A percentile compares a stretch with the other conserved stretches of the same genome.
These are phyloP conservation scores for Eupelmus urozonus DNA, from an alignment of 2,888 invertebrate species.

Conservation along the genomic window DNA sequence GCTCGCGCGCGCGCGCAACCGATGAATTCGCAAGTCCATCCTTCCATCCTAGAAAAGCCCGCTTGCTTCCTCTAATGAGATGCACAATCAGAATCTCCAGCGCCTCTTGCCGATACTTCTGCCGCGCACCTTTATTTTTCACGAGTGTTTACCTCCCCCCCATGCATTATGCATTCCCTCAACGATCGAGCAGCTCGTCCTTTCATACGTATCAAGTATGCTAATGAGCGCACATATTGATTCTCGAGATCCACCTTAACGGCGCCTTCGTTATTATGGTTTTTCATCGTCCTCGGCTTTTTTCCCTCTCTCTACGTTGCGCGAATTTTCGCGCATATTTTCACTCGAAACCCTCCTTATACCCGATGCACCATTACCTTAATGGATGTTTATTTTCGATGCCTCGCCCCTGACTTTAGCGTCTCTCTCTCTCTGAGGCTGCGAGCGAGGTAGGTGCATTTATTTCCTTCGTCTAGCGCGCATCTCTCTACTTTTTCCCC, in stretches of 20 bases:
- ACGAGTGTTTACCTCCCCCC: conserved; percentile 32
- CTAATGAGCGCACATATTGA: conserved; percentile 52
- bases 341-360: conserved; percentile 4
- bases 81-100: conserved; percentile 23
- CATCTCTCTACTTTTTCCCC: not conserved
- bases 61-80: conserved; percentile 29
- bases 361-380: conserved; percentile 48
- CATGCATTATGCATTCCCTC: conserved; percentile 47
- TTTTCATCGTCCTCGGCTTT: not conserved
- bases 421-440: too few species aligned
- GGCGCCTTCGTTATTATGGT: not conserved
- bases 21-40: too few species aligned
- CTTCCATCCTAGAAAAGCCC: too few species aligned
- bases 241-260: conserved; percentile 1
- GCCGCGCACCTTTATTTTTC: not conserved
- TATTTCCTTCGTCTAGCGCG: not conserved
- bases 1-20: too few species aligned
- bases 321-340: not conserved
- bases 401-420: not conserved
- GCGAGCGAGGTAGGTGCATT: not conserved
- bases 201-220: conserved; percentile 47
- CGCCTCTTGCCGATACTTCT: not conserved
- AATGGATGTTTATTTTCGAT: conserved; percentile 53
- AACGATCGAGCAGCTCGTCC: not conserved
- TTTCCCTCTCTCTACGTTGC: not conserved